Evolutionary conservation across 2,113 vertebrate genomes (phyloP).

Genomic region (Symphodus melops): DNA sequence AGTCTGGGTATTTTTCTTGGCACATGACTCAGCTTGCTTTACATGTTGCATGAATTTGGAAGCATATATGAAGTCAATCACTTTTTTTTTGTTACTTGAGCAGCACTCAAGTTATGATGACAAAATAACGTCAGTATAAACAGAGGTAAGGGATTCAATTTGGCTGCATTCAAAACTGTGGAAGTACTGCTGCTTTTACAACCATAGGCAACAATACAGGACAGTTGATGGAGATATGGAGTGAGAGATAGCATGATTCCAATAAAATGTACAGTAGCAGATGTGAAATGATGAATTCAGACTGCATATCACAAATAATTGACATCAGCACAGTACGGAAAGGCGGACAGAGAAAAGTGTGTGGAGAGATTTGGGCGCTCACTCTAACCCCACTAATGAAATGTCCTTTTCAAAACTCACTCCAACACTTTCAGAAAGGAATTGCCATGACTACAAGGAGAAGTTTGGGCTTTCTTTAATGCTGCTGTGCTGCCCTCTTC

Average conservation of each 20-base stretch:
- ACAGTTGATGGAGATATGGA: neutral
- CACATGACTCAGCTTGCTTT: conserved; percentile 45
- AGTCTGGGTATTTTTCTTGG: conserved; percentile 36
- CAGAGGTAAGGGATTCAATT: neutral
- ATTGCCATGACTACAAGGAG: conserved; percentile 60
- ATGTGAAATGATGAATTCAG: conserved; percentile 3
- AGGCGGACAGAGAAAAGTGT: conserved; percentile 28
- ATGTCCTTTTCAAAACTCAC: conserved; percentile 46
- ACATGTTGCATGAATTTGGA: conserved; percentile 37
- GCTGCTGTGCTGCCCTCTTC: conserved; percentile 82
- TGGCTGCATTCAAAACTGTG: conserved; percentile 12
- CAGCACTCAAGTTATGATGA: conserved; percentile 19
- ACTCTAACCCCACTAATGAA: conserved; percentile 55
- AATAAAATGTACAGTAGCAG: neutral
- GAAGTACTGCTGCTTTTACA: neutral
- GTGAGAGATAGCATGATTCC: neutral
- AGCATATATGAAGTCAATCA: conserved; percentile 38
- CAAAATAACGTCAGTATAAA: neutral
- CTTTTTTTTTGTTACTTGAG: conserved; percentile 31
- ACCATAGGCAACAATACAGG: neutral
- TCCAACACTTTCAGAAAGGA: conserved; percentile 46
- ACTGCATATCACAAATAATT: conserved; percentile 3
- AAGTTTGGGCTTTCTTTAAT: conserved; percentile 45
- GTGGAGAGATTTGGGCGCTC: conserved; percentile 8
- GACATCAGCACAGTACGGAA: conserved; percentile 19